Percentiles rank a stretch among this genome's conserved stretches.
phyloP scores from a whole-genome alignment of 2,888 invertebrate genomes.

The Leptopterna dolabrata region DNA sequence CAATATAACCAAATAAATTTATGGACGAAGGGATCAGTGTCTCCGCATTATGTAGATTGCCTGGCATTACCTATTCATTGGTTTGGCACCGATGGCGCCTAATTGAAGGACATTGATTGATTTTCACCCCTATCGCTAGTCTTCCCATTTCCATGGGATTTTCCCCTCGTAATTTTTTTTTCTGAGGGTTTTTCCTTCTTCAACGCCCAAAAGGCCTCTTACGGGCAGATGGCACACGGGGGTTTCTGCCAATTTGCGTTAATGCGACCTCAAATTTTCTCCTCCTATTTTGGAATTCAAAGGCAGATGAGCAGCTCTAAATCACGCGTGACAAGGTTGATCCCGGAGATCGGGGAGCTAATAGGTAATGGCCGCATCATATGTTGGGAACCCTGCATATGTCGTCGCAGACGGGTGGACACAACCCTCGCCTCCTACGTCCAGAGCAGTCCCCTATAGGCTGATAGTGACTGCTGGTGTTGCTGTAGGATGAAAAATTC shows the following conservation, averaged over 20 bases:
- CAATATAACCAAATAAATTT: slow-evolving; percentile 43
- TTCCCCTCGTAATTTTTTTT: not conserved
- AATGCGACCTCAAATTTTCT: slow-evolving; percentile 24
- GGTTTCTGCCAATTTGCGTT: slow-evolving; percentile 15
- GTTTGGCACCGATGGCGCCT: slow-evolving; percentile 45
- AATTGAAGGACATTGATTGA: slow-evolving; percentile 43
- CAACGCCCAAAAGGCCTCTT: not conserved
- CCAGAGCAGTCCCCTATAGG: too few relatives aligned
- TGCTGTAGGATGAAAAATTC: too few relatives aligned
- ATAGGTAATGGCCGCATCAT: too few relatives aligned
- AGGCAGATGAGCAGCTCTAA: slow-evolving; percentile 27
- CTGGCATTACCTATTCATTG: slow-evolving; percentile 50
- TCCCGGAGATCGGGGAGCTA: not conserved
- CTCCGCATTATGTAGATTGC: slow-evolving; percentile 48
- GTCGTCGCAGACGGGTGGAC: too few relatives aligned
- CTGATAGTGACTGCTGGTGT: too few relatives aligned
- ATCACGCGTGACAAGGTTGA: slow-evolving; percentile 39
- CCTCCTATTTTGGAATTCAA: not conserved
- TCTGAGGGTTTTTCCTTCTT: not conserved
- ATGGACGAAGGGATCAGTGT: slow-evolving; percentile 42
- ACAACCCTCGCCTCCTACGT: too few relatives aligned
- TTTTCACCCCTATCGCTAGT: slow-evolving; percentile 19
- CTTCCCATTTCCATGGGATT: not conserved
- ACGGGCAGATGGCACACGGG: slow-evolving; percentile 20
- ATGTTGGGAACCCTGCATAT: too few relatives aligned